These are phyloP conservation scores for Hyposmocoma kahamanoa DNA, from an alignment of 1,140 invertebrate species.

Conservation along the genomic window DNA sequence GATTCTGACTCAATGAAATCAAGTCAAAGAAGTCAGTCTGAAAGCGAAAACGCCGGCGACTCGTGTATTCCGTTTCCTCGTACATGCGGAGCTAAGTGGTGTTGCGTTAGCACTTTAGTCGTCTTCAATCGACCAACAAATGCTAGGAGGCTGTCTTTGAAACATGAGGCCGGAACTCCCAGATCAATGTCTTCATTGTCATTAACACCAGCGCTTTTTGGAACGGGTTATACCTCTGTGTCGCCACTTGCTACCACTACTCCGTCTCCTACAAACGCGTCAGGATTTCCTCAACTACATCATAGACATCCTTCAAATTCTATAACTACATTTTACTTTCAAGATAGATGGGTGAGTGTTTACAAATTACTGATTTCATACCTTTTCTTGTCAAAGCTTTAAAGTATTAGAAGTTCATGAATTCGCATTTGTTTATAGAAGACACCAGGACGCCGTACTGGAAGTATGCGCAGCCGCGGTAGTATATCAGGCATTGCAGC, in stretches of 20 bases:
- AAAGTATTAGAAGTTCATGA: no score
- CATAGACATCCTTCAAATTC: slow-evolving; percentile 65
- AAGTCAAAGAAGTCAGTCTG: slow-evolving; percentile 59
- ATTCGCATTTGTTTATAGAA: slow-evolving; percentile 65
- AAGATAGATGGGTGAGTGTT: slow-evolving; percentile 77
- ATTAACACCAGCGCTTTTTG: slow-evolving; percentile 48
- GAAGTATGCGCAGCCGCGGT: slow-evolving; percentile 59
- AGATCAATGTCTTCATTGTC: slow-evolving; percentile 65
- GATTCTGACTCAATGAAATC: slow-evolving; percentile 63
- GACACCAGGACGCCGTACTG: slow-evolving; percentile 66
- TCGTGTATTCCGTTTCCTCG: slow-evolving; percentile 95
- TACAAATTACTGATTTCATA: not conserved
- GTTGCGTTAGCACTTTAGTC: slow-evolving; percentile 87
- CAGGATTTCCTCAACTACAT: slow-evolving; percentile 56
- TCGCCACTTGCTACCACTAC: slow-evolving; percentile 73
- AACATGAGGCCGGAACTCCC: slow-evolving; percentile 82
- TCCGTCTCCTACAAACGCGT: slow-evolving; percentile 64
- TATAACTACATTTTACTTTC: slow-evolving; percentile 86
- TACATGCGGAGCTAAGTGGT: slow-evolving; percentile 95
- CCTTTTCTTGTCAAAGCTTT: not conserved
- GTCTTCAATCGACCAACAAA: slow-evolving; percentile 89
- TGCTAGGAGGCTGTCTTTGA: slow-evolving; percentile 79
- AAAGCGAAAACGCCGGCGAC: slow-evolving; percentile 75
- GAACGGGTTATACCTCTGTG: slow-evolving; percentile 49
- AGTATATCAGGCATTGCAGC: slow-evolving; percentile 55